Percentiles rank a stretch among this genome's conserved stretches.
Evolutionary conservation across 2,888 invertebrate genomes (phyloP).

Genomic region (Drosophila pseudotalamancana): DNA sequence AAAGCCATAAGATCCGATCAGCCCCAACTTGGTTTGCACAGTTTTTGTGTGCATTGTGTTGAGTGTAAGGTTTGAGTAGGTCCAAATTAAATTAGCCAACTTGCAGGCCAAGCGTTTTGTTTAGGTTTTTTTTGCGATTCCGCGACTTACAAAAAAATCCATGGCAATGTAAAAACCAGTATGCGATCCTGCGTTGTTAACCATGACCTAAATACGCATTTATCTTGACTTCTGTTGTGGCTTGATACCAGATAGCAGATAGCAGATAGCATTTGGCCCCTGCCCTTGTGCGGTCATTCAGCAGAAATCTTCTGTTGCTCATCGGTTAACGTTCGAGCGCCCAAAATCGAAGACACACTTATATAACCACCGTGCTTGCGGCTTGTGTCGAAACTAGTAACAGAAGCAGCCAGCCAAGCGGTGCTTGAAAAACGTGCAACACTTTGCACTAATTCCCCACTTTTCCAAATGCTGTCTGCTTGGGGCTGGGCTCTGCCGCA

Average conservation of each 20-base stretch:
- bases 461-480: slow-evolving; percentile 36
- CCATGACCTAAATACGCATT: slow-evolving; percentile 73
- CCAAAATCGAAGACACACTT: slow-evolving; percentile 27
- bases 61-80: slow-evolving; percentile 22
- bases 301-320: slow-evolving; percentile 67
- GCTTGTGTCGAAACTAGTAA: slow-evolving; percentile 54
- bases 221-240: slow-evolving; percentile 70
- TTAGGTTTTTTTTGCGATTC: slow-evolving; percentile 25
- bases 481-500: slow-evolving; percentile 7
- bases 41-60: no score
- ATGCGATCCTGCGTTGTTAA: slow-evolving; percentile 67
- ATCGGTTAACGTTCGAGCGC: not conserved
- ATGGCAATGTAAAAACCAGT: slow-evolving; percentile 59
- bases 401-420: slow-evolving; percentile 43
- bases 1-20: not conserved
- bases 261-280: slow-evolving; percentile 9
- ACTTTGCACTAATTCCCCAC: slow-evolving; percentile 63
- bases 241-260: no score
- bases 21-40: not conserved
- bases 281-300: slow-evolving; percentile 11
- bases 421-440: slow-evolving; percentile 60
- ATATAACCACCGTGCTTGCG: slow-evolving; percentile 38
- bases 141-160: slow-evolving; percentile 12
- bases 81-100: slow-evolving; percentile 74
- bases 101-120: slow-evolving; percentile 22